Conservation (phyloP, 2,113 vertebrate species). For the Xerus inauris region DNA sequence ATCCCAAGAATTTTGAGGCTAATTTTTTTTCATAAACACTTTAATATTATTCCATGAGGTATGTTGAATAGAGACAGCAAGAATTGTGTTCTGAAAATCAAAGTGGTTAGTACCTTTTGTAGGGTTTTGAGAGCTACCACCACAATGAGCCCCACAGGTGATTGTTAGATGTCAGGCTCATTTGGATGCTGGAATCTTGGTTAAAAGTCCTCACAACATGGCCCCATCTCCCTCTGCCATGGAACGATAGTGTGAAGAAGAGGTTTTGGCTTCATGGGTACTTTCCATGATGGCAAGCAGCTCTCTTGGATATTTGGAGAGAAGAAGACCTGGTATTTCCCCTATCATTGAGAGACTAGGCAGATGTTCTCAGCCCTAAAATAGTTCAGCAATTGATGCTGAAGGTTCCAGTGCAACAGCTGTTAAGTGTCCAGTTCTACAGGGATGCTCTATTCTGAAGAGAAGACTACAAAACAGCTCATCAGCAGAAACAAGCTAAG, state of each 20-base stretch:
- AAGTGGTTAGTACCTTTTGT: background rate
- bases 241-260: background rate
- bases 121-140: background rate
- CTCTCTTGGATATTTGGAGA: background rate
- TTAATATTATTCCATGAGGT: background rate
- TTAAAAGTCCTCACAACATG: background rate
- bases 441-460: background rate
- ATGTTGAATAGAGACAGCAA: background rate
- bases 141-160: background rate
- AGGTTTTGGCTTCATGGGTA: background rate
- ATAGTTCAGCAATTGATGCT: background rate
- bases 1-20: background rate
- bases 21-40: background rate
- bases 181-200: background rate
- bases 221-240: background rate
- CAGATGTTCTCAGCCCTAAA: background rate
- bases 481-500: conserved; percentile 27
- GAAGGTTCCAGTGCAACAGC: background rate
- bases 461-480: background rate
- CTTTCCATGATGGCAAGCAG: background rate
- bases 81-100: background rate
- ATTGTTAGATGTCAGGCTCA: background rate
- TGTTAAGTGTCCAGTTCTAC: background rate
- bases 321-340: background rate
- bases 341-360: background rate